Percentiles rank a stretch among this genome's conserved stretches.
Evolutionary conservation across 35 echinoderm and acorn worm genomes (phyloP).

Genomic region (Apostichopus californicus): DNA sequence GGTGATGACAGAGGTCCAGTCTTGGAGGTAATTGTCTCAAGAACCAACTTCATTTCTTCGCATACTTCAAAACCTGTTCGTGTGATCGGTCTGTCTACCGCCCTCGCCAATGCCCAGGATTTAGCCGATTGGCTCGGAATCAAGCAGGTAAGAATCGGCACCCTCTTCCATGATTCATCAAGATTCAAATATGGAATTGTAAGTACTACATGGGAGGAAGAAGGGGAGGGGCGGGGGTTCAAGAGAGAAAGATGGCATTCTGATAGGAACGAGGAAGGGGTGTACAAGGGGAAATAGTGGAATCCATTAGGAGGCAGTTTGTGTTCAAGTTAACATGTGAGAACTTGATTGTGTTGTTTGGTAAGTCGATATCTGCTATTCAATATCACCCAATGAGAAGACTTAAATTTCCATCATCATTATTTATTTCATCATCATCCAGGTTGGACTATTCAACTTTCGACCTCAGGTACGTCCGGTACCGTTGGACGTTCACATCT

Average conservation of each 20-base stretch:
- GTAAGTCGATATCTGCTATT: no score
- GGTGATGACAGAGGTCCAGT: conserved; percentile 94
- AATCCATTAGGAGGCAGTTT: no score
- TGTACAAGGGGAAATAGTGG: background rate
- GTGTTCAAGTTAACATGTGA: no score
- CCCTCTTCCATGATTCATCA: no score
- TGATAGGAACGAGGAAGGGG: background rate
- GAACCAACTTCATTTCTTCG: conserved; percentile 97
- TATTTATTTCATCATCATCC: no score
- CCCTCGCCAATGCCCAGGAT: conserved; percentile 92
- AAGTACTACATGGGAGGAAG: no score
- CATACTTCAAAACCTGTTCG: conserved; percentile 80
- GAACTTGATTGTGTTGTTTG: no score
- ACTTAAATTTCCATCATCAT: no score
- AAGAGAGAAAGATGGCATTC: background rate
- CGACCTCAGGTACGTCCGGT: conserved; percentile 92
- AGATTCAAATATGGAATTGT: no score
- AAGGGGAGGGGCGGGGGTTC: background rate
- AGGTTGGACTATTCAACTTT: conserved; percentile 92
- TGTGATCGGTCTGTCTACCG: conserved; percentile 91
- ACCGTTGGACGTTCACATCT: conserved; percentile 88
- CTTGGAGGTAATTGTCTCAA: conserved; percentile 93
- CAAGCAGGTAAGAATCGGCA: conserved; percentile 67
- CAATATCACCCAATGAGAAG: no score
- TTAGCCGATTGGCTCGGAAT: conserved; percentile 96